Conservation (phyloP, 1,140 invertebrate species). For the Propsilocerus akamusi region DNA sequence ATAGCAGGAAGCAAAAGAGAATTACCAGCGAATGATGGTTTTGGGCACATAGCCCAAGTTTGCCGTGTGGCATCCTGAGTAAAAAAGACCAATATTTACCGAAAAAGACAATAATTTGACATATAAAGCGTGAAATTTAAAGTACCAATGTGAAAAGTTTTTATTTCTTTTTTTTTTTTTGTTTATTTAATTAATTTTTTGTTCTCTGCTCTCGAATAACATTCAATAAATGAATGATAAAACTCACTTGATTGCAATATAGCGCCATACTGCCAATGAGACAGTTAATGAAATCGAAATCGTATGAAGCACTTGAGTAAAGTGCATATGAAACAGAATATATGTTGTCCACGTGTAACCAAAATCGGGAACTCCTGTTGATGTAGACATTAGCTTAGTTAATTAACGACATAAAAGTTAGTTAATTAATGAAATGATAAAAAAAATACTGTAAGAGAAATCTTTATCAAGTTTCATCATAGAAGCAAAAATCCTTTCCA, state of each 20-base stretch:
- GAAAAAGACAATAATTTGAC: conserved; percentile 66
- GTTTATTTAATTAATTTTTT: no score
- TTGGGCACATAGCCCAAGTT: conserved; percentile 18
- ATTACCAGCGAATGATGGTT: conserved; percentile 50
- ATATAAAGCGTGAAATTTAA: conserved; percentile 56
- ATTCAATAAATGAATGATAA: no score
- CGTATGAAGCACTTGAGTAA: conserved; percentile 72
- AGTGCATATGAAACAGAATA: conserved; percentile 67
- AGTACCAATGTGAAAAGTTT: not conserved
- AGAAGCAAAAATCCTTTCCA: no score
- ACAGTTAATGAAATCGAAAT: conserved; percentile 86
- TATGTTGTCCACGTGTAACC: conserved; percentile 65
- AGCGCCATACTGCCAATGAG: conserved; percentile 80
- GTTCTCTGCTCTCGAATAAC: no score
- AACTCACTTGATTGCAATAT: conserved; percentile 54
- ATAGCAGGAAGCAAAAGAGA: conserved; percentile 46
- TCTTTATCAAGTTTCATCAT: no score
- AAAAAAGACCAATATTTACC: conserved; percentile 49
- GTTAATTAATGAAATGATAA: no score
- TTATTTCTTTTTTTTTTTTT: no score
- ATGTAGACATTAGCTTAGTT: no score
- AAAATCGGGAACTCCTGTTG: no score
- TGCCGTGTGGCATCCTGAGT: conserved; percentile 36
- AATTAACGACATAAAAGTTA: no score
- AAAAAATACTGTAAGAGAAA: no score